Conservation (phyloP, 2,888 invertebrate genomes). For the Drosophila villosipedis region DNA sequence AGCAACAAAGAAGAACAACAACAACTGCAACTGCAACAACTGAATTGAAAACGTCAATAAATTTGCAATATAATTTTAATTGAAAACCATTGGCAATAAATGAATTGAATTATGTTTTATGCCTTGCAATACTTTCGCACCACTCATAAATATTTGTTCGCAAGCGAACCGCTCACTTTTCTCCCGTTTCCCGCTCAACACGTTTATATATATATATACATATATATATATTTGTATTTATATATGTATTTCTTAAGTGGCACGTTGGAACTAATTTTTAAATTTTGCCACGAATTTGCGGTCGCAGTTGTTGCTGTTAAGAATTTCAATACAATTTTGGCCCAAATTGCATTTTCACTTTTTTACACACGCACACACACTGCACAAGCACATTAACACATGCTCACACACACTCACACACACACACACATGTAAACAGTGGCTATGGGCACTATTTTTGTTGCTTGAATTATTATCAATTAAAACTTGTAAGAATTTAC, state of each 20-base stretch:
- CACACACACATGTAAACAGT: constrained; percentile 11
- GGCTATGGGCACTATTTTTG: neutral
- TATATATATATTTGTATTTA: constrained; percentile 7
- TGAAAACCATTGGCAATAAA: constrained; percentile 44
- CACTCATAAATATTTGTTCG: constrained; percentile 45
- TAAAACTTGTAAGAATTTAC: constrained; percentile 60
- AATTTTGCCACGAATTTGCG: constrained; percentile 50
- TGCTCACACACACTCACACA: constrained; percentile 15
- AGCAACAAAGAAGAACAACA: constrained; percentile 26
- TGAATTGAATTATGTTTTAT: constrained; percentile 53
- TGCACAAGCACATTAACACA: constrained; percentile 22
- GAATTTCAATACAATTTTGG: constrained; percentile 70
- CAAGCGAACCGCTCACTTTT: constrained; percentile 61
- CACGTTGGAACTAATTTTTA: constrained; percentile 22
- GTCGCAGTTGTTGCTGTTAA: constrained; percentile 50
- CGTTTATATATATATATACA: constrained; percentile 8
- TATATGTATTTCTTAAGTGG: constrained; percentile 32
- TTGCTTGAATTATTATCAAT: constrained; percentile 40
- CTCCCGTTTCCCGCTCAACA: constrained; percentile 20
- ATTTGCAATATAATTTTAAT: constrained; percentile 31
- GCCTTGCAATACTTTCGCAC: constrained; percentile 46
- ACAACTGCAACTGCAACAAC: constrained; percentile 23
- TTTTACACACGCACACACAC: constrained; percentile 40
- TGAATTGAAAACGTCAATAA: constrained; percentile 10
- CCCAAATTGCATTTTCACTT: constrained; percentile 73